These are phyloP conservation scores for Tridacna gigas DNA, from an alignment of 2,888 invertebrate species.

Conservation along the genomic window DNA sequence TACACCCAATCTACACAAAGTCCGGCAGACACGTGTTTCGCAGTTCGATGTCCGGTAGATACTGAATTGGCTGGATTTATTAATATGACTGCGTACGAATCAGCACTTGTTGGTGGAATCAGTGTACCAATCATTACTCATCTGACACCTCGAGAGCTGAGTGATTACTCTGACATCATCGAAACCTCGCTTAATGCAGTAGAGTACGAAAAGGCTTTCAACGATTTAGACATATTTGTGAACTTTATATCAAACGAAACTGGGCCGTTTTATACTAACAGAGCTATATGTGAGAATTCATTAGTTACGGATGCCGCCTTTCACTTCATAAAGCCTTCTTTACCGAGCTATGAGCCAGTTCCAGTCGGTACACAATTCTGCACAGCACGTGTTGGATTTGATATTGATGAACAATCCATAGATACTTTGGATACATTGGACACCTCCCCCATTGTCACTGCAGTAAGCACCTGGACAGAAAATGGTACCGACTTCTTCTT, in stretches of 20 bases:
- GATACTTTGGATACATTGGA: no score
- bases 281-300: conserved; percentile 18
- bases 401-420: no score
- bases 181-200: conserved; percentile 8
- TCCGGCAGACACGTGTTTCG: conserved; percentile 34
- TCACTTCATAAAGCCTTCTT: conserved; percentile 38
- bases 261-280: conserved; percentile 36
- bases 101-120: conserved; percentile 37
- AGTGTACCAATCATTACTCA: conserved; percentile 9
- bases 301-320: conserved; percentile 30
- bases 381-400: conserved; percentile 38
- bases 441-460: background rate
- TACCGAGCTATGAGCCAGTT: conserved; percentile 41
- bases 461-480: conserved; percentile 33
- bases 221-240: conserved; percentile 35
- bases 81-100: conserved; percentile 38
- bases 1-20: conserved; percentile 22
- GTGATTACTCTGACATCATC: conserved; percentile 27
- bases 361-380: conserved; percentile 38
- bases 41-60: conserved; percentile 37
- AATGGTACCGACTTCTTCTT: conserved; percentile 12
- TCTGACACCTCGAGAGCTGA: conserved; percentile 23
- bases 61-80: conserved; percentile 34
- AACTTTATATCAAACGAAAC: conserved; percentile 22
- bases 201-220: conserved; percentile 21